phyloP scores from a whole-genome alignment of 1,140 invertebrate species.

The Aphelenchoides fujianensis region DNA sequence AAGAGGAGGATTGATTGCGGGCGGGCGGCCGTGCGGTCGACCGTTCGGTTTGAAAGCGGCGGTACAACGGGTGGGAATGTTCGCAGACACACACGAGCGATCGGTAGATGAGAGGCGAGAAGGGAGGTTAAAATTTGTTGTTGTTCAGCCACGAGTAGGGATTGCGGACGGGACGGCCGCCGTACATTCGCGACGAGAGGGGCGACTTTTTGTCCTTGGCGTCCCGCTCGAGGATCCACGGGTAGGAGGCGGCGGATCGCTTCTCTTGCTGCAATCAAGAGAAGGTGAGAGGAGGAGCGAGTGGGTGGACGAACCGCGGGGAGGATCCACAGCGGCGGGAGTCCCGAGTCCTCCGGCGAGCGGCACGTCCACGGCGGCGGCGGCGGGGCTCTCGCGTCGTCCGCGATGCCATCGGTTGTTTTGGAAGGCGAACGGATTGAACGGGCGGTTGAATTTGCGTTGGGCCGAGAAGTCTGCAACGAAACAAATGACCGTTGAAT shows the following conservation, averaged over 20 bases:
- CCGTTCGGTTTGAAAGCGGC: no score
- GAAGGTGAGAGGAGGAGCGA: background rate
- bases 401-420: background rate
- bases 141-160: constrained; percentile 19
- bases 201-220: constrained; percentile 14
- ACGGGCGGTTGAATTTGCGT: background rate
- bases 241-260: no score
- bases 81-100: no score
- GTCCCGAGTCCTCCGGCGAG: background rate
- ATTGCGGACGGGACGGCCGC: constrained; percentile 5
- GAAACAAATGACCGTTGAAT: no score
- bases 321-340: background rate
- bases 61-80: no score
- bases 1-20: no score
- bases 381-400: no score
- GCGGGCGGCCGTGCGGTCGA: no score
- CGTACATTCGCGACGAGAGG: background rate
- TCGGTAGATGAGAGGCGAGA: no score
- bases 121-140: no score
- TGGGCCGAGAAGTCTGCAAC: background rate
- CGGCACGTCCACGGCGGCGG: background rate
- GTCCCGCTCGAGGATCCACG: background rate
- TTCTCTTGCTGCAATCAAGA: no score
- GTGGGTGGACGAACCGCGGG: background rate
- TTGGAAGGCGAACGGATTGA: background rate